Conservation (phyloP, 1,140 invertebrate species). For the Brevipalpus yothersi region DNA sequence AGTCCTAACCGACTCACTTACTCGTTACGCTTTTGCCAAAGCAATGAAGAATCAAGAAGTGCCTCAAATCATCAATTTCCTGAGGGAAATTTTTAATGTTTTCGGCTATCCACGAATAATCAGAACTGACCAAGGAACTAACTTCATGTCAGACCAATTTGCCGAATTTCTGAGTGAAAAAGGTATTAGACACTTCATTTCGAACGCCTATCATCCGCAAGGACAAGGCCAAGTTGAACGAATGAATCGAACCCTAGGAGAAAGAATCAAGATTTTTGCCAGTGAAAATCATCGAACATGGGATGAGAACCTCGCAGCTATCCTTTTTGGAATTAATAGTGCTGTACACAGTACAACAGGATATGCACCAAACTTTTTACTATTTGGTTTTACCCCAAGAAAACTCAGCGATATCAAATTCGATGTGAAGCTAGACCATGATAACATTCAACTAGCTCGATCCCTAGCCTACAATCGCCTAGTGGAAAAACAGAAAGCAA, state of each 20-base stretch:
- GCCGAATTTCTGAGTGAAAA: background rate
- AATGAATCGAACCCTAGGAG: background rate
- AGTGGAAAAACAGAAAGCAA: background rate
- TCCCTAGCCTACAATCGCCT: background rate
- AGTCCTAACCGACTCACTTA: background rate
- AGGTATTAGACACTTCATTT: background rate
- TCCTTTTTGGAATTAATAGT: background rate
- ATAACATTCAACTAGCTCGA: background rate
- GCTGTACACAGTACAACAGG: background rate
- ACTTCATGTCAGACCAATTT: background rate
- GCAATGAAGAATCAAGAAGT: background rate
- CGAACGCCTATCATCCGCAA: background rate
- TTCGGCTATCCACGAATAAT: background rate
- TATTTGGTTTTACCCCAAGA: background rate
- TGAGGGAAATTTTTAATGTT: background rate
- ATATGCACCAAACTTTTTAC: background rate
- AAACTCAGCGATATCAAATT: background rate
- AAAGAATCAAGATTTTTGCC: background rate
- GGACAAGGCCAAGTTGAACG: background rate
- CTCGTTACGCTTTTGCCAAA: background rate
- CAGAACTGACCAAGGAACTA: background rate
- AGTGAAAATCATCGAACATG: background rate
- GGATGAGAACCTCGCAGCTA: background rate
- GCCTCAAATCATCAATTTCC: background rate
- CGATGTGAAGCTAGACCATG: background rate